Conservation (phyloP, 2,888 invertebrate genomes). For the Phoenoteleia sp. region DNA sequence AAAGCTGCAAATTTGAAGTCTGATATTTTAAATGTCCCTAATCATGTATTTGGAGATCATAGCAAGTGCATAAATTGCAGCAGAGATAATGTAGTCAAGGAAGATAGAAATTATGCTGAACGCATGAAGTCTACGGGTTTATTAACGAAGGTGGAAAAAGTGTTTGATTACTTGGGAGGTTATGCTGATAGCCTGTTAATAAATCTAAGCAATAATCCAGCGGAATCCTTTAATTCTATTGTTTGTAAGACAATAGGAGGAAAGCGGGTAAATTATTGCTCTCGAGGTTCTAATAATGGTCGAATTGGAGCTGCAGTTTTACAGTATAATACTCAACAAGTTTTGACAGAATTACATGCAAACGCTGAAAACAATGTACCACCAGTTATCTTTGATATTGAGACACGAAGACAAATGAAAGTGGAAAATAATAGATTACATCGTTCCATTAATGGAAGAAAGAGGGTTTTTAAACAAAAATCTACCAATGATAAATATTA, state of each 20-base stretch:
- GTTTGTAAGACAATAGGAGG: background rate
- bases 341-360: background rate
- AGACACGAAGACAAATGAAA: background rate
- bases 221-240: constrained; percentile 14
- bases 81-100: too few species aligned
- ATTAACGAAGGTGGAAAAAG: background rate
- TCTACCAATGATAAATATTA: background rate
- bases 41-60: constrained; percentile 56
- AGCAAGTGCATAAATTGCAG: background rate
- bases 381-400: background rate
- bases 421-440: background rate
- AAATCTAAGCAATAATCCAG: constrained; percentile 45
- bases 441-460: background rate
- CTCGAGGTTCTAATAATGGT: background rate
- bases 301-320: background rate
- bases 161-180: background rate
- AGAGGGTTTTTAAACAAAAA: background rate
- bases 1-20: background rate
- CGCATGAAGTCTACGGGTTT: background rate
- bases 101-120: background rate
- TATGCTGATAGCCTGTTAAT: constrained; percentile 34
- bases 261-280: background rate
- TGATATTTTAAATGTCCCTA: constrained; percentile 35
- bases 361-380: too few species aligned
- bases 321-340: constrained; percentile 2